These are phyloP conservation scores for Trididemnum nubilum DNA, from an alignment of 23 tunicate genomes.

Conservation along the genomic window DNA sequence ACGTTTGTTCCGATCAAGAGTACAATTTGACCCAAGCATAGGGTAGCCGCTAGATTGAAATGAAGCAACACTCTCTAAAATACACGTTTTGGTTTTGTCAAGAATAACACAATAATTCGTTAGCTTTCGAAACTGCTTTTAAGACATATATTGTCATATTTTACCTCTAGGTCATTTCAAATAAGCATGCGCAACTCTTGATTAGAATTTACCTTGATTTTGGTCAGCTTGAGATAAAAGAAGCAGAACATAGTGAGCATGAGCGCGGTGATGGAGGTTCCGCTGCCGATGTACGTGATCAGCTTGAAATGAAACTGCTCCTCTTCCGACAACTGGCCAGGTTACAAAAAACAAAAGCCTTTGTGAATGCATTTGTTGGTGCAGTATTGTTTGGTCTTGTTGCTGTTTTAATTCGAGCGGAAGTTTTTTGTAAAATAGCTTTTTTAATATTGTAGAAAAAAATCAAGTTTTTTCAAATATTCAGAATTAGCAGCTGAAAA, in stretches of 20 bases:
- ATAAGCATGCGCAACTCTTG: too few relatives aligned
- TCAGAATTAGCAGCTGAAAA: too few relatives aligned
- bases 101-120: too few relatives aligned
- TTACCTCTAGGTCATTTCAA: too few relatives aligned
- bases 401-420: too few relatives aligned
- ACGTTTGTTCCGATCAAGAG: slow-evolving; percentile 66
- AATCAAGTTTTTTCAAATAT: too few relatives aligned
- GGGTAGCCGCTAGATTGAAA: slow-evolving; percentile 55
- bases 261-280: slow-evolving; percentile 83
- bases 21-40: slow-evolving; percentile 78
- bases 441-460: too few relatives aligned
- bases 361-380: too few relatives aligned
- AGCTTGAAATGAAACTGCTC: slow-evolving; percentile 61
- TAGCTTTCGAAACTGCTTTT: too few relatives aligned
- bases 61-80: slow-evolving; percentile 74
- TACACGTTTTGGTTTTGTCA: too few relatives aligned
- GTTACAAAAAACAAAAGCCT: neutral
- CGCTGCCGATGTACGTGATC: slow-evolving; percentile 88
- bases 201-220: slow-evolving; percentile 59
- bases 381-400: neutral
- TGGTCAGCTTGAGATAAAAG: slow-evolving; percentile 44
- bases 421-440: too few relatives aligned
- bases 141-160: too few relatives aligned
- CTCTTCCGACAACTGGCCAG: slow-evolving; percentile 42
- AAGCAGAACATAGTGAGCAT: slow-evolving; percentile 73